These are phyloP conservation scores for Anabas testudineus DNA, from an alignment of 2,797 vertebrate genomes.

Conservation along the genomic window DNA sequence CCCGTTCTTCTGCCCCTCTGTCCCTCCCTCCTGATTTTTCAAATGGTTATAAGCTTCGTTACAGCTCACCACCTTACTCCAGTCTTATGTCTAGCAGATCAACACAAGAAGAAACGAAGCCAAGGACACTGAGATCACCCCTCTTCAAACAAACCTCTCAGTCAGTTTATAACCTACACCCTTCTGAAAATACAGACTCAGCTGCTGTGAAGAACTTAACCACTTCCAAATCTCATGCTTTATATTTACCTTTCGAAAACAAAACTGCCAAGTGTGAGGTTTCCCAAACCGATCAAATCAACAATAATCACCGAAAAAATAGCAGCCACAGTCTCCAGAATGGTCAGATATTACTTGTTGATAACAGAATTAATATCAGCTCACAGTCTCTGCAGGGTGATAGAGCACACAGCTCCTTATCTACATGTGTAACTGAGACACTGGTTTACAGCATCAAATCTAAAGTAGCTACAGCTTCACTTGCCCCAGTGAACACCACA, in stretches of 20 bases:
- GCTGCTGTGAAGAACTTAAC: slow-evolving; percentile 1
- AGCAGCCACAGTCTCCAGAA: slow-evolving; percentile 24
- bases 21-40: slow-evolving; percentile 75
- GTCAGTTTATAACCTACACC: slow-evolving; percentile 30
- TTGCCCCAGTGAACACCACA: slow-evolving; percentile 36
- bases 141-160: slow-evolving; percentile 45
- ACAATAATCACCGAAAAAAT: slow-evolving; percentile 41
- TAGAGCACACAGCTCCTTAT: slow-evolving; percentile 11
- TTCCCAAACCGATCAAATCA: slow-evolving; percentile 42
- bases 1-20: slow-evolving; percentile 39
- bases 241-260: slow-evolving; percentile 39
- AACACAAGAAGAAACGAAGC: slow-evolving; percentile 61
- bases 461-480: slow-evolving; percentile 43
- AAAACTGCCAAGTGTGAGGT: slow-evolving; percentile 19
- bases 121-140: slow-evolving; percentile 36
- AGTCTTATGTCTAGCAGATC: slow-evolving; percentile 78
- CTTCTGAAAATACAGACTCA: slow-evolving; percentile 19
- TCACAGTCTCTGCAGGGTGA: slow-evolving; percentile 41
- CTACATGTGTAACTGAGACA: slow-evolving; percentile 70
- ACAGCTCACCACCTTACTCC: slow-evolving; percentile 82
- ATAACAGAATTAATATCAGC: slow-evolving; percentile 65
- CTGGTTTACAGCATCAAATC: slow-evolving; percentile 68
- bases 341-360: slow-evolving; percentile 50
- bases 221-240: slow-evolving; percentile 31
- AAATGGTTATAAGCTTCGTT: slow-evolving; percentile 69